Conservation (phyloP, 2,113 vertebrate species). For the Xiphophorus hellerii region DNA sequence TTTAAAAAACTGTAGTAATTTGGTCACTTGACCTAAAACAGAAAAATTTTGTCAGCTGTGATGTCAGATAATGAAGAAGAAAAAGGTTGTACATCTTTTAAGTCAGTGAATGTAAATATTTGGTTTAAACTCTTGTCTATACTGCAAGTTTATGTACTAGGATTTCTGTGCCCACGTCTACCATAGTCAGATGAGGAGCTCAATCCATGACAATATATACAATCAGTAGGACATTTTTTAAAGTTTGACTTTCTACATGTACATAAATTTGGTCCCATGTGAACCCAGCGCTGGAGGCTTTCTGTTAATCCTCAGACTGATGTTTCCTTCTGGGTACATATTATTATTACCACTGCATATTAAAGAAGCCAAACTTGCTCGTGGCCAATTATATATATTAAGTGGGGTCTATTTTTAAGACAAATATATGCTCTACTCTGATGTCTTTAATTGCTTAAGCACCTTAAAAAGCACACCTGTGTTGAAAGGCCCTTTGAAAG, state of each 20-base stretch:
- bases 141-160: not conserved
- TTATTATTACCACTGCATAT: slow-evolving; percentile 53
- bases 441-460: slow-evolving; percentile 45
- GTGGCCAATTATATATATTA: slow-evolving; percentile 53
- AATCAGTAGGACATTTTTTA: not conserved
- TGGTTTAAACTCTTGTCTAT: not conserved
- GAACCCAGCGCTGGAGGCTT: slow-evolving; percentile 42
- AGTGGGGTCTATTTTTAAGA: slow-evolving; percentile 52
- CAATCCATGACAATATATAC: not conserved
- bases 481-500: slow-evolving; percentile 46
- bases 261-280: not conserved
- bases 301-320: slow-evolving; percentile 20
- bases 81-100: not conserved
- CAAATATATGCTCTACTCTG: slow-evolving; percentile 58
- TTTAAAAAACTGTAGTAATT: no score
- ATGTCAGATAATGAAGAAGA: not conserved
- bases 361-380: slow-evolving; percentile 40
- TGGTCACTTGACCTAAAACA: no score
- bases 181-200: not conserved
- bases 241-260: not conserved
- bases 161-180: not conserved
- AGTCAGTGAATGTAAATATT: not conserved
- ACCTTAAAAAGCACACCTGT: slow-evolving; percentile 44
- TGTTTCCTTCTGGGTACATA: slow-evolving; percentile 44
- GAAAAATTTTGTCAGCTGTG: not conserved